Conservation (phyloP, 2,113 vertebrate genomes). For the Zeus faber region DNA sequence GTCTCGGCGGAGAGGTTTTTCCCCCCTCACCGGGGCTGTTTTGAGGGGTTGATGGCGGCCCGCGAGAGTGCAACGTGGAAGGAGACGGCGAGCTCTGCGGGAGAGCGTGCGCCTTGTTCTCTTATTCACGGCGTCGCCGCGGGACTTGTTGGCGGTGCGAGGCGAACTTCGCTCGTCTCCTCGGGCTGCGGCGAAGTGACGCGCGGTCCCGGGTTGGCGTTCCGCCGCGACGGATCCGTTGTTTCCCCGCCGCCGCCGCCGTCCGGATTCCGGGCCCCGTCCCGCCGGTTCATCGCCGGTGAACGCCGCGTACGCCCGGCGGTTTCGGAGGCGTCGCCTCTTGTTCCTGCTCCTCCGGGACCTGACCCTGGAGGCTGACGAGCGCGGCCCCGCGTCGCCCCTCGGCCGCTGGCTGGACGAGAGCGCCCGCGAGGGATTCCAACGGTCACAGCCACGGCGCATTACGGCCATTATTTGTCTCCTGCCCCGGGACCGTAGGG, state of each 20-base stretch:
- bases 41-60: conserved; percentile 38
- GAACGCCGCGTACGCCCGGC: too few relatives aligned
- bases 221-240: too few relatives aligned
- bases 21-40: conserved; percentile 44
- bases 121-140: conserved; percentile 51
- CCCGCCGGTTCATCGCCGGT: too few relatives aligned
- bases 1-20: conserved; percentile 59
- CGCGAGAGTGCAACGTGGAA: conserved; percentile 30
- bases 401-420: conserved; percentile 55
- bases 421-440: conserved; percentile 51
- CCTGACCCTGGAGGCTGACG: conserved; percentile 32
- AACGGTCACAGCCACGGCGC: conserved; percentile 57
- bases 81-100: conserved; percentile 17
- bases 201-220: too few relatives aligned
- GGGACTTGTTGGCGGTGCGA: conserved; percentile 53
- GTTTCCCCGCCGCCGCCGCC: too few relatives aligned
- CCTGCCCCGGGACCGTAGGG: conserved; percentile 48
- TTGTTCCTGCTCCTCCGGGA: background rate
- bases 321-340: too few relatives aligned
- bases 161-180: too few relatives aligned
- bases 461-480: conserved; percentile 63
- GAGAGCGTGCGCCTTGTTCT: conserved; percentile 27
- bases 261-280: too few relatives aligned
- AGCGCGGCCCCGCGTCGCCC: conserved; percentile 36
- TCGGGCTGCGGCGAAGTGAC: too few relatives aligned